These are phyloP conservation scores for Zalophus californianus DNA, from an alignment of 2,797 vertebrate species.

Conservation along the genomic window DNA sequence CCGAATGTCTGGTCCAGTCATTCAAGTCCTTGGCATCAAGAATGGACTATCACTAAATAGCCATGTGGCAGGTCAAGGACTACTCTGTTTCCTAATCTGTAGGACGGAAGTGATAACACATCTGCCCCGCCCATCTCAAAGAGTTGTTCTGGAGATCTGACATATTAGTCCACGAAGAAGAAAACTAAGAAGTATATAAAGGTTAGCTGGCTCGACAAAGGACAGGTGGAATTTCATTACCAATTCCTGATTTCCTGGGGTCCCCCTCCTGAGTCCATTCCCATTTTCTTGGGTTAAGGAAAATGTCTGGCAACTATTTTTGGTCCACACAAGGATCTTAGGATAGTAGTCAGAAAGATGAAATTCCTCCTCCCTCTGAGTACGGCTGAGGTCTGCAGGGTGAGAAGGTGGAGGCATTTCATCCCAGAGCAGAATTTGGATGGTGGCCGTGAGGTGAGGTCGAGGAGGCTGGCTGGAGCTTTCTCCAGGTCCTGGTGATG, in stretches of 20 bases:
- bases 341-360: not conserved
- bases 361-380: not conserved
- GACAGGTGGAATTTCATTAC: not conserved
- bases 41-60: not conserved
- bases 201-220: not conserved
- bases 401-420: not conserved
- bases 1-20: not conserved
- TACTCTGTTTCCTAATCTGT: not conserved
- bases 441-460: not conserved
- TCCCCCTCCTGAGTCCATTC: not conserved
- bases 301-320: not conserved
- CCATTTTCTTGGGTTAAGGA: not conserved
- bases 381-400: not conserved
- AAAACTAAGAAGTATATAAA: not conserved
- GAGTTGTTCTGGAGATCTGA: not conserved
- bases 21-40: not conserved
- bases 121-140: not conserved
- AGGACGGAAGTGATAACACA: not conserved
- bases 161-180: not conserved
- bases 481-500: not conserved
- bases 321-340: not conserved
- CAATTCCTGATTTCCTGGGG: not conserved
- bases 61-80: fast-evolving
- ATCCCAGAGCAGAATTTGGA: not conserved
- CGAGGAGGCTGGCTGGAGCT: not conserved